Evolutionary conservation across 2,888 invertebrate genomes (phyloP), one percentile per base, ranked within the genome.

Genomic region (Iselma pallidipennis): DNA sequence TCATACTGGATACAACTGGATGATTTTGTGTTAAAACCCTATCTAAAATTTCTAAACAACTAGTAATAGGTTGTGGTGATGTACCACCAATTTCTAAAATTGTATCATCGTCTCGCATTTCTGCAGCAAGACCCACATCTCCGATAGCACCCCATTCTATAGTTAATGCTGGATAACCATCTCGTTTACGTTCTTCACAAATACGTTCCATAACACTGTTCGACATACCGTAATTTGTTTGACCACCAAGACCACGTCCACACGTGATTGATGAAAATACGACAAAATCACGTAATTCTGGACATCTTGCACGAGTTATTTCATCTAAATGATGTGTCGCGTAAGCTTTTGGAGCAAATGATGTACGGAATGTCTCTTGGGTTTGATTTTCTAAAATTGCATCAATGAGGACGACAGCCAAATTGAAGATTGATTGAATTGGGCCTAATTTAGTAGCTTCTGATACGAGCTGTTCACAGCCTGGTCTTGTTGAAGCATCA

Each of bases 191-290:
- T n/a, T n/a, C n/a, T n/a, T n/a, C n/a, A n/a, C n/a, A n/a, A n/a
- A n/a, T 80, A 52, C 94, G 86, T 80, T 96, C 95, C 94, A 95
- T 94, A 4, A 91, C 86, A 0, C 94, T 94, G 83, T 96, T 96
- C 48, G 94, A 90, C 85, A 91, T 90, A 25, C 94, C 96, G 78
- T 96, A 96, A 82, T 94, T 95, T 19, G 92, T 89, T 83, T 96
- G 96, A 0, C 95, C 95, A 4, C 91, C 89, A 80, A 96, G 96
- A 70, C 96, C 96, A 21, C 95, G 87, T 14, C 96, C 96, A 77
- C 95, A 95, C 0, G 93, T 91, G 5, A 96, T 92, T 16, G 95
- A 95, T 0, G 96, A 96, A 83, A 96, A 96, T 19, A 93, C 89
- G 0, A 96, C 95, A 79, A 96, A 96, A 82, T 91, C 86, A 74